Conservation (phyloP, 2,797 vertebrate species). For the Melanotaenia trifasciata region DNA sequence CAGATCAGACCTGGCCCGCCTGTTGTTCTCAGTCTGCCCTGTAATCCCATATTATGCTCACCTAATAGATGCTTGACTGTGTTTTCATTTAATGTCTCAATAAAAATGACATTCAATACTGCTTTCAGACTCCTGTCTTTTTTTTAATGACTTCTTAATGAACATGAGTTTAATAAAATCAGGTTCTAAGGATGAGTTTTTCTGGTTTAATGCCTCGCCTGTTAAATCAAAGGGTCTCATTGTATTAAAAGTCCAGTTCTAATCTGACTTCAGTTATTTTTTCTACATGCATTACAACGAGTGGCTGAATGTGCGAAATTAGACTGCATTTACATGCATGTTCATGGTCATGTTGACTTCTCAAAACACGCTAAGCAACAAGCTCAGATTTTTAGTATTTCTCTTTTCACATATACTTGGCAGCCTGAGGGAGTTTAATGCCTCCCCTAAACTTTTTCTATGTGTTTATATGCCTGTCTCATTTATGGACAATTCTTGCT, state of each 20-base stretch:
- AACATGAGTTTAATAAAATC: background rate
- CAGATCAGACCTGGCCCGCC: background rate
- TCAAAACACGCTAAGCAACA: no score
- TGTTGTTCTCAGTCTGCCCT: background rate
- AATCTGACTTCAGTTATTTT: no score
- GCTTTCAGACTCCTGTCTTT: background rate
- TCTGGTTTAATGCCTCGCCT: background rate
- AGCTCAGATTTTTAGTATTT: no score
- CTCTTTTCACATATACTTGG: no score
- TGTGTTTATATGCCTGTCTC: no score
- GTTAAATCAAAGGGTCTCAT: background rate
- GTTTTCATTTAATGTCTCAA: slow-evolving; percentile 7
- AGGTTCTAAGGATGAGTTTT: background rate
- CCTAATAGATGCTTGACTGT: background rate
- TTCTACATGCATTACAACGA: background rate
- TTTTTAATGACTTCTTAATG: background rate
- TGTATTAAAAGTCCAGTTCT: background rate
- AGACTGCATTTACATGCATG: no score
- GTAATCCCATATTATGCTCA: slow-evolving; percentile 7
- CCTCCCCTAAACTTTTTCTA: no score
- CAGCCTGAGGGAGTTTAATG: no score
- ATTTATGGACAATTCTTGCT: no score
- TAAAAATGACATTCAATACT: slow-evolving; percentile 29
- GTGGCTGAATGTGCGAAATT: background rate
- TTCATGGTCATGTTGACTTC: background rate